phyloP scores from a whole-genome alignment of 2,797 vertebrate species.

The Sorex maritimensis region DNA sequence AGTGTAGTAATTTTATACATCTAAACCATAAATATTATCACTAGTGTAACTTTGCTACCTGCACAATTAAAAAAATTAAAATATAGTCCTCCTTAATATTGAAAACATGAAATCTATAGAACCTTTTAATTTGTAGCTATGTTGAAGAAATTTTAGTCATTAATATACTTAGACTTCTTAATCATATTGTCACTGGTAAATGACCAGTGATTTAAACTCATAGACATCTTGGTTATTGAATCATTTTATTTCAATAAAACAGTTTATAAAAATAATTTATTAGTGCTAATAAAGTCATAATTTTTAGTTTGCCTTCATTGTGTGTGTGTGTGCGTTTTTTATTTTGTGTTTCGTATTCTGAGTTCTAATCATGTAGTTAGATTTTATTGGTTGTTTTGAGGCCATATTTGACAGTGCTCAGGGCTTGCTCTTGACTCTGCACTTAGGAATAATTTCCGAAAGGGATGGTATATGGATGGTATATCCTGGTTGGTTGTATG shows the following conservation, averaged over 20 bases:
- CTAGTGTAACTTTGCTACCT: no score
- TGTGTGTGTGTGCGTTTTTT: not conserved
- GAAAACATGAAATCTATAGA: conserved; percentile 24
- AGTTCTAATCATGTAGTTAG: not conserved
- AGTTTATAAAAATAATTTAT: not conserved
- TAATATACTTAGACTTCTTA: conserved; percentile 2
- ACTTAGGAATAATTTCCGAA: no score
- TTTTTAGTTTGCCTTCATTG: not conserved
- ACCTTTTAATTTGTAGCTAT: not conserved
- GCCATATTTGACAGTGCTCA: no score
- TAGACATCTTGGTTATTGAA: conserved; percentile 1
- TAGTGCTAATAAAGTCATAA: not conserved
- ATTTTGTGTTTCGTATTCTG: not conserved
- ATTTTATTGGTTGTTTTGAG: not conserved
- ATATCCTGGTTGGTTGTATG: no score
- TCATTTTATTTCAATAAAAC: conserved; percentile 10
- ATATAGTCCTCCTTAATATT: not conserved
- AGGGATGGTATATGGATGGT: no score
- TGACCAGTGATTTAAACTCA: conserved; percentile 36
- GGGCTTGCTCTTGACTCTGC: no score
- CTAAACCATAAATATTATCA: no score
- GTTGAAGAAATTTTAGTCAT: not conserved
- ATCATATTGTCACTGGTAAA: not conserved
- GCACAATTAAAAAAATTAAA: no score
- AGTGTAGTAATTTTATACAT: no score